phyloP scores from a whole-genome alignment of 2,888 invertebrate genomes.

The Lysandra coridon region DNA sequence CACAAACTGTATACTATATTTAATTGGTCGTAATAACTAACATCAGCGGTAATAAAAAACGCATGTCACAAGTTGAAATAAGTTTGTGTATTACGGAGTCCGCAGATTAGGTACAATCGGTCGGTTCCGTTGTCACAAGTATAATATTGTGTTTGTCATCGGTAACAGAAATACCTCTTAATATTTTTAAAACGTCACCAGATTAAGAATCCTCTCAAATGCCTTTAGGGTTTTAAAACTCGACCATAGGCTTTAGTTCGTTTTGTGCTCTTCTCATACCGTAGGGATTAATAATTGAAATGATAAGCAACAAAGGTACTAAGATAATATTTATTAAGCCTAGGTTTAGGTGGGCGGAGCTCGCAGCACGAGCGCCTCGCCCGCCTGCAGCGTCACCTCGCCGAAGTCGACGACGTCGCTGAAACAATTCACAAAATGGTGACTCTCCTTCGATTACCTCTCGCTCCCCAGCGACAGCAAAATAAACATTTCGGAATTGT shows the following conservation, averaged over 20 bases:
- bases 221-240: too few species aligned
- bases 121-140: background rate
- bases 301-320: background rate
- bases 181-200: background rate
- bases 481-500: background rate
- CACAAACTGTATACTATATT: background rate
- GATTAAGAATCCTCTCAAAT: too few species aligned
- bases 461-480: background rate
- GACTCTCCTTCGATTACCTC: background rate
- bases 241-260: too few species aligned
- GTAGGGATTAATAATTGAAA: background rate
- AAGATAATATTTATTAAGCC: background rate
- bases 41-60: background rate
- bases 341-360: conserved; percentile 43
- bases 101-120: background rate
- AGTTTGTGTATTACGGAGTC: conserved; percentile 5
- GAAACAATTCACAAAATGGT: conserved; percentile 39
- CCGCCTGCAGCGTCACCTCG: conserved; percentile 49
- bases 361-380: conserved; percentile 57
- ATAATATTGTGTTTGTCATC: background rate
- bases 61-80: background rate
- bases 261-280: too few species aligned
- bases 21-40: background rate
- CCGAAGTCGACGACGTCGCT: conserved; percentile 46
- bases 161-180: background rate